phyloP scores from a whole-genome alignment of 2,888 invertebrate species.

The Choristoneura rosaceana region DNA sequence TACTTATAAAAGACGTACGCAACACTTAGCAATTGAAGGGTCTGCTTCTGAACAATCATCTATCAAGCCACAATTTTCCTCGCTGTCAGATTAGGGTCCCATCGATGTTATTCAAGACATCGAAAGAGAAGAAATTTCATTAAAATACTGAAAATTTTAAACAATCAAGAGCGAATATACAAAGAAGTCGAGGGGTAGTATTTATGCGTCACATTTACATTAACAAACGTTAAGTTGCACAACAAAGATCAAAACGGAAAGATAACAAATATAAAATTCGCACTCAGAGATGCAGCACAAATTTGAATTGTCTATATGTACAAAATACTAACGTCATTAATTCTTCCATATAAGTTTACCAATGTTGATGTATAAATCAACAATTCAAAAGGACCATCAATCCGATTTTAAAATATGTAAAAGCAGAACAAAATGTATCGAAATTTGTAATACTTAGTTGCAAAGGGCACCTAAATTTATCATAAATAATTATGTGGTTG shows the following conservation, averaged over 20 bases:
- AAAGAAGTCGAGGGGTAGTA: not conserved
- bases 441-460: too few species aligned
- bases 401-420: not conserved
- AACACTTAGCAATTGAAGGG: constrained; percentile 20
- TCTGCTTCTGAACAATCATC: constrained; percentile 40
- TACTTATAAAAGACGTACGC: constrained; percentile 10
- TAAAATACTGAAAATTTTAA: constrained; percentile 4
- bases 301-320: not conserved
- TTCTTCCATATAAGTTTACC: not conserved
- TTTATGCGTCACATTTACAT: not conserved
- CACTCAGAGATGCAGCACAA: not conserved
- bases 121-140: not conserved
- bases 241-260: not conserved
- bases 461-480: too few species aligned
- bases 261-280: not conserved
- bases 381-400: not conserved
- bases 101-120: constrained; percentile 40
- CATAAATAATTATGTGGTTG: not conserved
- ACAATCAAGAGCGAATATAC: not conserved
- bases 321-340: constrained; percentile 2
- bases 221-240: not conserved
- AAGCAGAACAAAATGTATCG: too few species aligned
- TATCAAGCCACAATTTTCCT: constrained; percentile 38
- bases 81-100: constrained; percentile 24
- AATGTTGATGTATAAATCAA: not conserved